phyloP scores from a whole-genome alignment of 2,113 vertebrate species.

The Sprattus sprattus region DNA sequence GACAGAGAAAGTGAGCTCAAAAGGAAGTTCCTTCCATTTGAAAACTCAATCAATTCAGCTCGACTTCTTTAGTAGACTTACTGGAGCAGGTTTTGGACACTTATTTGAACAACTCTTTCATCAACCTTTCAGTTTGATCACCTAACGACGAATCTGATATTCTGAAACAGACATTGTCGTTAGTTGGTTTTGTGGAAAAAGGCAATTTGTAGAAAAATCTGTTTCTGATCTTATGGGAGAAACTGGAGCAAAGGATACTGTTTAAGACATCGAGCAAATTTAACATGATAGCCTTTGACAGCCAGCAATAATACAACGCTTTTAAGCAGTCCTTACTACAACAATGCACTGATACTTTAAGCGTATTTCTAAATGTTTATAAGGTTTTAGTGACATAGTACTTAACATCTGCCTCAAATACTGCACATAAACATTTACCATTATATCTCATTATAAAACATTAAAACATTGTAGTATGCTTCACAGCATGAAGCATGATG shows the following conservation, averaged over 20 bases:
- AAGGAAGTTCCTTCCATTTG: neutral
- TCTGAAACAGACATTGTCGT: neutral
- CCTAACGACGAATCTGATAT: neutral
- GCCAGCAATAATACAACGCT: neutral
- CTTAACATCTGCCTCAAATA: neutral
- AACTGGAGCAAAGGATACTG: neutral
- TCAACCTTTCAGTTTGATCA: neutral
- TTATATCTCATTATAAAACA: too few relatives aligned
- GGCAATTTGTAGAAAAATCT: neutral
- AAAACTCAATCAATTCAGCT: neutral
- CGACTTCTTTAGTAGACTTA: neutral
- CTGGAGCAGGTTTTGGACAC: neutral
- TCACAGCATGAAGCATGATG: neutral
- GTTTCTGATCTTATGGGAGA: neutral
- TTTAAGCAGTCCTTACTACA: neutral
- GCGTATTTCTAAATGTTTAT: neutral
- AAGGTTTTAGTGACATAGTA: neutral
- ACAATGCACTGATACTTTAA: neutral
- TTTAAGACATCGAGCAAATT: neutral
- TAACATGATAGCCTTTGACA: neutral
- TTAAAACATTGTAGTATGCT: neutral
- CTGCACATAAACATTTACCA: too few relatives aligned
- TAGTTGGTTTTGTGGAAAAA: neutral
- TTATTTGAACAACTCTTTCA: slow-evolving; percentile 15
- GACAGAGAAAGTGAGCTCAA: neutral